A percentile compares a stretch with the other conserved stretches of the same genome.
Conservation (phyloP, 2,888 invertebrate species). For the Crepidodera aurea region DNA sequence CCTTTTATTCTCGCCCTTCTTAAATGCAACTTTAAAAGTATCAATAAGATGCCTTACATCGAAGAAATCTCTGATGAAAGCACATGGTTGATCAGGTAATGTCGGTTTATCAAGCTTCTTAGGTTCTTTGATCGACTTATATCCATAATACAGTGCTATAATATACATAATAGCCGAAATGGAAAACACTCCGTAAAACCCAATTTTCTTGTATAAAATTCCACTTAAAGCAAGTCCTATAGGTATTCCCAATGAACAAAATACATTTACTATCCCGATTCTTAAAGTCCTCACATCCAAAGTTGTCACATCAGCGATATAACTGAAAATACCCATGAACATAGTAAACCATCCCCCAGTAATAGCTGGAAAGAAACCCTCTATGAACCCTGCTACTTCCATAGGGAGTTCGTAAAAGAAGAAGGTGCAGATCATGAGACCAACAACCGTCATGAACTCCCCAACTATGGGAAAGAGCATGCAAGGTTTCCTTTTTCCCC, state of each 20-base stretch:
- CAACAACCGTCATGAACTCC: constrained; percentile 80
- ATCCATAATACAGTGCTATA: constrained; percentile 77
- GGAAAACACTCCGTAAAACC: constrained; percentile 84
- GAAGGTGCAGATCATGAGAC: constrained; percentile 80
- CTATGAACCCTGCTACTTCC: constrained; percentile 81
- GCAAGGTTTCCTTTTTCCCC: constrained; percentile 78
- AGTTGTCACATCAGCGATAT: constrained; percentile 86
- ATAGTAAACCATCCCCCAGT: constrained; percentile 90
- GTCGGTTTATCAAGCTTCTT: constrained; percentile 65
- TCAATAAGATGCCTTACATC: constrained; percentile 79
- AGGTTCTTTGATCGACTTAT: constrained; percentile 75
- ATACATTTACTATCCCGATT: constrained; percentile 88
- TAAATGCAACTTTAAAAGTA: constrained; percentile 82
- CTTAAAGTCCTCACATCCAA: constrained; percentile 83
- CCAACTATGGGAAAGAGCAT: constrained; percentile 85
- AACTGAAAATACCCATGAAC: constrained; percentile 91
- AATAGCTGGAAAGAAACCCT: constrained; percentile 82
- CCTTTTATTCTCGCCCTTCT: constrained; percentile 77
- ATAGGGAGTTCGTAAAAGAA: constrained; percentile 81
- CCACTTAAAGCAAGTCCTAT: constrained; percentile 91
- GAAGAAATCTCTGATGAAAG: constrained; percentile 75
- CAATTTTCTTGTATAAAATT: constrained; percentile 77
- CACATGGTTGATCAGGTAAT: constrained; percentile 63
- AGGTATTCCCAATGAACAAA: constrained; percentile 87
- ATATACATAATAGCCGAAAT: constrained; percentile 79